These are phyloP conservation scores for Dicaeum eximium DNA, from an alignment of 2,113 vertebrate species.

Conservation along the genomic window DNA sequence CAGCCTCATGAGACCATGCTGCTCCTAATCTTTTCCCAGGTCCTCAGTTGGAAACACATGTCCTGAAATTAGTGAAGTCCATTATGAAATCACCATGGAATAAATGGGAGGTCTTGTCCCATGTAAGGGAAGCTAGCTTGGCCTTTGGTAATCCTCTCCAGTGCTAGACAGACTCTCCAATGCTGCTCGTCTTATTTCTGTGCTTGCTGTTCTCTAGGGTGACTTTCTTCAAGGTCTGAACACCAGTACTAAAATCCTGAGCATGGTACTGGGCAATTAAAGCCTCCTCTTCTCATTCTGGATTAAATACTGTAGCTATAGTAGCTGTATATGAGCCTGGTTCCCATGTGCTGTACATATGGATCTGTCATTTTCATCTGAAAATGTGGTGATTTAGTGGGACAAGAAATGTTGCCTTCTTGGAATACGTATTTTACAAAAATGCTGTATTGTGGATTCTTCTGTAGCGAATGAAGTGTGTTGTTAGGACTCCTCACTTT, in stretches of 20 bases:
- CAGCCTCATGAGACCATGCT: accelerated
- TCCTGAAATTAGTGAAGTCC: background rate
- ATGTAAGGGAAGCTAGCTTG: background rate
- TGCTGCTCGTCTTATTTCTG: accelerated
- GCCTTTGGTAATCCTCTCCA: background rate
- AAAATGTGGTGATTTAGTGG: background rate
- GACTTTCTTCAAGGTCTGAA: background rate
- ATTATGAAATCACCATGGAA: background rate
- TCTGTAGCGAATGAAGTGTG: background rate
- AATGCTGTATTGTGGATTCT: background rate
- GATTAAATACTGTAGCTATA: background rate
- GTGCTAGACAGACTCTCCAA: background rate
- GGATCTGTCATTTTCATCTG: background rate
- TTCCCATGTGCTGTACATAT: background rate
- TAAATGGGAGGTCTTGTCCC: background rate
- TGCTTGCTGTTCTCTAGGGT: background rate
- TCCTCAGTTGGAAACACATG: background rate
- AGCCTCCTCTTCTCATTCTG: background rate
- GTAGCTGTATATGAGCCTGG: background rate
- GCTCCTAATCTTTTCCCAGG: background rate
- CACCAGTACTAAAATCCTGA: background rate
- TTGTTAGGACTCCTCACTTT: background rate
- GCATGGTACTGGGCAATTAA: background rate
- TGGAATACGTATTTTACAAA: background rate
- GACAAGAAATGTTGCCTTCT: background rate